These are phyloP conservation scores for Taenaris catops DNA, from an alignment of 2,888 invertebrate species.

Conservation along the genomic window DNA sequence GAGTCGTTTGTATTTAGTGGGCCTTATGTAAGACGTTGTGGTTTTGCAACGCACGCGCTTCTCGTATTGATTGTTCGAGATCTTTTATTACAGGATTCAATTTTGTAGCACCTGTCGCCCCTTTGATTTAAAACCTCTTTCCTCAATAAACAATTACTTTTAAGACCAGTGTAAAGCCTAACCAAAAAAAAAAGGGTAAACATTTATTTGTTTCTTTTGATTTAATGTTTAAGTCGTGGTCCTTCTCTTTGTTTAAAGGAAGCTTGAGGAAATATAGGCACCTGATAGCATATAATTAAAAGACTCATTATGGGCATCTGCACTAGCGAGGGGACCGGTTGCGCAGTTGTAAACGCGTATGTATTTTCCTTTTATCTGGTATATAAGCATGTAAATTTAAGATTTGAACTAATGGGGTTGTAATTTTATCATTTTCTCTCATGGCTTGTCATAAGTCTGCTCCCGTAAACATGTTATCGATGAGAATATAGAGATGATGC, in stretches of 20 bases:
- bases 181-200: constrained; percentile 1
- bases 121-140: constrained; percentile 20
- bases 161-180: constrained; percentile 6
- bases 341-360: too few species aligned
- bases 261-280: too few species aligned
- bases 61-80: constrained; percentile 37
- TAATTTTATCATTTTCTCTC: too few species aligned
- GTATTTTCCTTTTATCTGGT: too few species aligned
- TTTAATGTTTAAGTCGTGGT: constrained; percentile 4
- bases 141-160: constrained; percentile 18
- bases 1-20: constrained; percentile 8
- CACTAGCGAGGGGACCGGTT: too few species aligned
- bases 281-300: too few species aligned
- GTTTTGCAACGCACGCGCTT: constrained; percentile 51
- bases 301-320: too few species aligned
- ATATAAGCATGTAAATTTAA: too few species aligned
- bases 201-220: constrained; percentile 5
- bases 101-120: constrained; percentile 21
- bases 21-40: constrained; percentile 44
- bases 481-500: too few species aligned
- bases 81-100: constrained; percentile 26
- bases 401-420: too few species aligned
- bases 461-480: too few species aligned
- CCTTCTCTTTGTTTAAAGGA: constrained; percentile 1
- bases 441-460: too few species aligned